These are phyloP conservation scores for Sylvilagus floridanus DNA, from an alignment of 2,797 vertebrate genomes.

Conservation along the genomic window DNA sequence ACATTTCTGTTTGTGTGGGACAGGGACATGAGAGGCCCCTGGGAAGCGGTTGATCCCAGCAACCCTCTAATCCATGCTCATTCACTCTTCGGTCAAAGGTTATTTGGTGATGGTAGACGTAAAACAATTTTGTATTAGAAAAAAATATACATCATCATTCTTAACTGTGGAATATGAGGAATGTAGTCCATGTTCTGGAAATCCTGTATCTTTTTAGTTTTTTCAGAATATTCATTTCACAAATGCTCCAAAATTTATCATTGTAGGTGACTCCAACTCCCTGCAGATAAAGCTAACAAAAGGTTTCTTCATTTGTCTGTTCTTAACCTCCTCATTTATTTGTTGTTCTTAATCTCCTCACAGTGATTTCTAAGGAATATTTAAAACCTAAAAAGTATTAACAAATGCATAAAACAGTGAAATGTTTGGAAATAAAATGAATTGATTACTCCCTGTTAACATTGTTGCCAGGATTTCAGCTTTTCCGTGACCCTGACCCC, in stretches of 20 bases:
- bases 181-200: background rate
- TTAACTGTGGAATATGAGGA: background rate
- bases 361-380: background rate
- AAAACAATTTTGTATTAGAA: background rate
- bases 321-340: background rate
- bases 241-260: background rate
- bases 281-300: background rate
- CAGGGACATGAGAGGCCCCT: background rate
- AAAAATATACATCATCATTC: background rate
- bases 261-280: background rate
- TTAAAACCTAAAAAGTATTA: constrained; percentile 16
- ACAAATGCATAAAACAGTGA: background rate
- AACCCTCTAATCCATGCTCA: background rate
- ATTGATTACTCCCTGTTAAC: background rate
- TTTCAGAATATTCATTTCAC: background rate
- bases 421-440: constrained; percentile 51
- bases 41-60: background rate
- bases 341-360: background rate
- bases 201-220: background rate
- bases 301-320: background rate
- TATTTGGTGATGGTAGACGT: background rate
- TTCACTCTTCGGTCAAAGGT: background rate
- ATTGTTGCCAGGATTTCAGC: constrained; percentile 7
- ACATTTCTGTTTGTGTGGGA: background rate
- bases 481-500: background rate